Base-by-base conservation (phyloP, 1,140 invertebrate genomes). In the Macrobrachium nipponense region DNA sequence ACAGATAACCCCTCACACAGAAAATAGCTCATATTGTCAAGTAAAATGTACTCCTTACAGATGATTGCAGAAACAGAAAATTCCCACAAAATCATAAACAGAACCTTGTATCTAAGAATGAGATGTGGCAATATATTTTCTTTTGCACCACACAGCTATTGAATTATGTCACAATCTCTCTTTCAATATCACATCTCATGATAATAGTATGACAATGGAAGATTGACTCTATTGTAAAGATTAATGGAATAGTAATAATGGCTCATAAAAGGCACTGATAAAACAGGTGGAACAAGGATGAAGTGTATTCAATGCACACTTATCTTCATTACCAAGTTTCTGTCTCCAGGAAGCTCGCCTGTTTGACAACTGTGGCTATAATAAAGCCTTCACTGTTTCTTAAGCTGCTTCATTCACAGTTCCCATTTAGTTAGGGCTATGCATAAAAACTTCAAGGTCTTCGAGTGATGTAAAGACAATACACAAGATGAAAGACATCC, bases 201-300 rank as follows among this genome's bases (percentile, higher is more conserved):
- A 36, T 36, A 36, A 36, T 36, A n/a, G n/a, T n/a, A 36, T 36
- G 27, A 36, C 27, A 36, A 36, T 36, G 27, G 27, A 36, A 36
- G 27, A 36, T 36, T 36, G 27, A 36, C 27, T 36, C 27, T 36
- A 59, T n/a, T 79, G 77, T 59, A 79, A 79, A 61, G 77, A 59
- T 79, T 43, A 17, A 61, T 61, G 59, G 20, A 79, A 79, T 59
- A 61, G 36, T 59, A 61, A 61, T 79, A 36, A 27, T 10, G 60
- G 43, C 73, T 82, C 76, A 60, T 82, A 75, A 82, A 82, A 82
- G 81, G 81, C 81, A 82, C 81, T 82, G 81, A 82, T 70, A 82
- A 82, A 75, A 76, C 61, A 43, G 72, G 59, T 75, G 60, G 72
- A 70, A 82, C 81, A 62, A 64, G 81, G 81, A n/a, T 60, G 76